Evolutionary conservation across 2,113 vertebrate genomes (phyloP).

Genomic region (Smithornis capensis): DNA sequence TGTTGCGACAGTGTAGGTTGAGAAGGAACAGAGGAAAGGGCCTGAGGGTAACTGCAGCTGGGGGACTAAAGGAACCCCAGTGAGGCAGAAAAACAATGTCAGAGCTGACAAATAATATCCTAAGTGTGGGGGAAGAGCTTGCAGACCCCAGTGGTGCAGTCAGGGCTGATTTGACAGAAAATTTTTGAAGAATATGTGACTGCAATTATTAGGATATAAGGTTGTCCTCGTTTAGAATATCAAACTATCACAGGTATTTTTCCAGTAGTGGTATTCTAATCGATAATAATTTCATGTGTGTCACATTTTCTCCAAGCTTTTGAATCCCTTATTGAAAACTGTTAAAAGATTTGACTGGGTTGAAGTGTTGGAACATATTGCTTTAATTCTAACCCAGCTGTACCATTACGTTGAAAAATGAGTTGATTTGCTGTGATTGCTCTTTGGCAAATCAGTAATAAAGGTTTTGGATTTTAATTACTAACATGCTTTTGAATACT

Average conservation of each 20-base stretch:
- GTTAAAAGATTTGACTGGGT: neutral
- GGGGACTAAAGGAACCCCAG: neutral
- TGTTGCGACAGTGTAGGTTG: accelerated
- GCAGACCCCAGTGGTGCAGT: neutral
- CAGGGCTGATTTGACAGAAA: neutral
- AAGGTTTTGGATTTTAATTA: neutral
- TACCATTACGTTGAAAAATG: neutral
- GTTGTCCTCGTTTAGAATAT: too few relatives aligned
- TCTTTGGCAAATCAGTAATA: neutral
- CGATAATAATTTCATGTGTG: neutral
- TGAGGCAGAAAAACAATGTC: neutral
- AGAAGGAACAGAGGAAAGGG: neutral
- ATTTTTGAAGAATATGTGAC: neutral
- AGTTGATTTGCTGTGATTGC: neutral
- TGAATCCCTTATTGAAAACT: neutral
- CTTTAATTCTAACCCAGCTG: neutral
- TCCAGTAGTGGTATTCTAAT: neutral
- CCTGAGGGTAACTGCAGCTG: neutral
- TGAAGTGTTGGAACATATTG: neutral
- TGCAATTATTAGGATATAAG: neutral
- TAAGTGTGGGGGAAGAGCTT: accelerated
- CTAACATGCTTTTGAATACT: neutral
- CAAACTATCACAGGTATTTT: too few relatives aligned
- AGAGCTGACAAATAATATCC: neutral
- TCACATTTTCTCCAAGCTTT: neutral